Base-by-base conservation (phyloP, 2,113 vertebrate genomes). In the Ceyx margarethae region DNA sequence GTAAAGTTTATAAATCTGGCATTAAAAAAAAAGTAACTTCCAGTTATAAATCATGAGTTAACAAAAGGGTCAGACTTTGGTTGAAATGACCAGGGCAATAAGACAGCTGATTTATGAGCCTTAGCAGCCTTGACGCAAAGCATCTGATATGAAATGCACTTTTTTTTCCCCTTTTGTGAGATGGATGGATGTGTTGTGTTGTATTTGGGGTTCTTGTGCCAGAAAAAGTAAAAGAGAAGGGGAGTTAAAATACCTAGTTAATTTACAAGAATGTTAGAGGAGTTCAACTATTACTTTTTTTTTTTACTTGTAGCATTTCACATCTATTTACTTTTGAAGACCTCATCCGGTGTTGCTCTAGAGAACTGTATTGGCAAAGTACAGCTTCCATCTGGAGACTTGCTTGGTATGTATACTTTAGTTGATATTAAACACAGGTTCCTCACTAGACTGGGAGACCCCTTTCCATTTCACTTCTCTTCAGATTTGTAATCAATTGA, bases 1-100 rank as follows among this genome's bases (percentile, higher is more conserved):
- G 90, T 79, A 87, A 94, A 95, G 87, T 97, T 96, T 96, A 96
- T 96, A 94, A 96, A 96, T 92, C 91, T 97, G 95, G 94, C 97
- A 89, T 87, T 71, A 40, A 53, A 74, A 87, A 87, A 90, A 92
- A 91, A 95, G 81, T 76, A 93, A 89, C 91, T 94, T 95, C 74
- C 65, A 79, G 94, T 85, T 83, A 96, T 97, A 94, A 97, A 97
- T 98, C 97, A 97, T 51, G 61, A 94, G 87, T 90, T 93, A 92
- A 87, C 91, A 94, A 91, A 97, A 91, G 95, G 94, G 90, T 94
- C 69, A 90, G 95, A 93, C 69, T 1, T 81, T 96, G 91, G 77
- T 87, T 89, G 95, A 92, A 95, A 95, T 95, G 95, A 94, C 94
- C 94, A 85, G 92, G 76, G 91, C 91, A 95, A 35, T 81, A 87